Evolutionary conservation across 1,140 invertebrate genomes (phyloP).

Genomic region (Lepidurus arcticus): DNA sequence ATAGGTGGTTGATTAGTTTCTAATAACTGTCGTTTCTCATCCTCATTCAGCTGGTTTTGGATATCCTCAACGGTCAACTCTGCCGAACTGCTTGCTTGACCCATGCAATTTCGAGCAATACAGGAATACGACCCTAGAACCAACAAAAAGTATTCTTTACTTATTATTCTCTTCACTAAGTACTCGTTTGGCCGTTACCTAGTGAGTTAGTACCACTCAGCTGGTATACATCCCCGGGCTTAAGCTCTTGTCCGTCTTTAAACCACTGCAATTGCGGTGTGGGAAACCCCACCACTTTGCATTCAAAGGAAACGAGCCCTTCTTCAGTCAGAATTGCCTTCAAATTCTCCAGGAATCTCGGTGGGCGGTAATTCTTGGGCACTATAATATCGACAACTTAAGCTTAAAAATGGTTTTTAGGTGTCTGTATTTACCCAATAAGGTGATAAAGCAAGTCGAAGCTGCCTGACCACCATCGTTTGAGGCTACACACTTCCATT

Average conservation of each 20-base stretch:
- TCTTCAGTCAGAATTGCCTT: conserved; percentile 82
- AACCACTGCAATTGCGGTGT: conserved; percentile 80
- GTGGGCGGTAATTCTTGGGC: conserved; percentile 81
- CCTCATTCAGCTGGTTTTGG: conserved; percentile 78
- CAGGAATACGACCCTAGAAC: conserved; percentile 78
- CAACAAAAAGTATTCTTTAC: background rate
- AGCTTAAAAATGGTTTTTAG: conserved; percentile 13
- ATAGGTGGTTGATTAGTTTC: conserved; percentile 52
- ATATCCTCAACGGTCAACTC: conserved; percentile 85
- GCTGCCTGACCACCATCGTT: conserved; percentile 57
- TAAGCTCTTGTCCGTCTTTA: conserved; percentile 83
- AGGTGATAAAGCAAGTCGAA: conserved; percentile 54
- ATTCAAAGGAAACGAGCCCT: conserved; percentile 84
- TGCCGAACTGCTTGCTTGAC: conserved; percentile 74
- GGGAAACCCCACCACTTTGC: conserved; percentile 84
- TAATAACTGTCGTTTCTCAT: conserved; percentile 68
- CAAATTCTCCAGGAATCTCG: conserved; percentile 79
- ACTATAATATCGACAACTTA: conserved; percentile 51
- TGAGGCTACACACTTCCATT: conserved; percentile 68
- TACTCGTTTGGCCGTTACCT: conserved; percentile 44
- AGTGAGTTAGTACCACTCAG: conserved; percentile 79
- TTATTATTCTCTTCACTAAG: background rate
- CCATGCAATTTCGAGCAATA: conserved; percentile 85
- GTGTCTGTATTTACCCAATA: conserved; percentile 45
- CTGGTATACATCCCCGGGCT: conserved; percentile 86